phyloP scores from a whole-genome alignment of 2,113 vertebrate species.

The Solea senegalensis region DNA sequence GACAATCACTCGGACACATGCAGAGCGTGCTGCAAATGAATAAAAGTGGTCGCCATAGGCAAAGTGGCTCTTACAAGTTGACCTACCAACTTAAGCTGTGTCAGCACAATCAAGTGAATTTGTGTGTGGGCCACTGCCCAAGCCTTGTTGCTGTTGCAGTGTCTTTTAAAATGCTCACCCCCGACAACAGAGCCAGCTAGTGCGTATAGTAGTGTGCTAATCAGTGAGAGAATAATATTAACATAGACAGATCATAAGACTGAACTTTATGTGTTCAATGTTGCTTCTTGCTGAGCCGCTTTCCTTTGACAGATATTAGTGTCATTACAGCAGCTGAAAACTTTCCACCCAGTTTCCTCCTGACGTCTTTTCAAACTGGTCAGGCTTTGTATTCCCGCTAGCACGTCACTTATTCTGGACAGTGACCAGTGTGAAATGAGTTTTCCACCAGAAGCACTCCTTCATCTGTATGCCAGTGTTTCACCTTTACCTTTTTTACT shows the following conservation, averaged over 20 bases:
- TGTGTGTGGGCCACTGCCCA: too few species aligned
- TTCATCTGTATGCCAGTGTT: conserved; percentile 24
- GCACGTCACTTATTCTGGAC: conserved; percentile 21
- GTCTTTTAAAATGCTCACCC: too few species aligned
- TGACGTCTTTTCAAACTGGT: conserved; percentile 11
- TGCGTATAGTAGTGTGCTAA: too few species aligned
- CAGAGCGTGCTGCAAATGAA: too few species aligned
- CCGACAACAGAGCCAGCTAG: too few species aligned
- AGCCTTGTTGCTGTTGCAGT: too few species aligned
- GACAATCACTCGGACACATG: too few species aligned
- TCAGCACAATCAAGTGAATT: too few species aligned
- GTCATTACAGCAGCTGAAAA: conserved; percentile 6
- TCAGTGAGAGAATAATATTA: too few species aligned
- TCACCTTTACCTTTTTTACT: conserved; percentile 31
- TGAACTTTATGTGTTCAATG: neutral
- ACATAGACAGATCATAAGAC: neutral
- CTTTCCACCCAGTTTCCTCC: conserved; percentile 9
- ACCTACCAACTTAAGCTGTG: too few species aligned
- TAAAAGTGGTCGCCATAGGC: too few species aligned
- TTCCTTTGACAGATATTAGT: neutral
- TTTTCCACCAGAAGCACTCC: conserved; percentile 33
- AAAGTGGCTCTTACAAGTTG: too few species aligned
- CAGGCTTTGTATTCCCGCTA: neutral
- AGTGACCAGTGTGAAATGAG: conserved; percentile 26
- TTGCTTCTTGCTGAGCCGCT: neutral